These are phyloP conservation scores for Calephelis nemesis DNA, from an alignment of 1,140 invertebrate species.

Conservation along the genomic window DNA sequence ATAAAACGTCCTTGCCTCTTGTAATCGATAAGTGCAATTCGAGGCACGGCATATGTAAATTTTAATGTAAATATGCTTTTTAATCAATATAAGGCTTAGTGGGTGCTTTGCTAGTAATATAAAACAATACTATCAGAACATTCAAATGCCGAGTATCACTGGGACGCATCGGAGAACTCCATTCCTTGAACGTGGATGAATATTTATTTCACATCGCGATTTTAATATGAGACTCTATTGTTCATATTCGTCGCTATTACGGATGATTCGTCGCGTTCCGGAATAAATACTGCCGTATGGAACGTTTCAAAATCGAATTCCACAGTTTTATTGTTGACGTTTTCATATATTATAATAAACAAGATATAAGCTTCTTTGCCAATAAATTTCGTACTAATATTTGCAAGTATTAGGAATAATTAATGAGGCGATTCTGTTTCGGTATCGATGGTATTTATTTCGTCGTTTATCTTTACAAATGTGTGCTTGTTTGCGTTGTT, in stretches of 20 bases:
- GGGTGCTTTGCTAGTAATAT: slow-evolving; percentile 39
- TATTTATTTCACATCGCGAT: slow-evolving; percentile 57
- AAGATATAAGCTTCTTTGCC: slow-evolving; percentile 18
- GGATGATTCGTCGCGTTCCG: slow-evolving; percentile 29
- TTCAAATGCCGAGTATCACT: slow-evolving; percentile 59
- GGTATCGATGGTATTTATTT: not conserved
- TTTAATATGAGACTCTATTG: slow-evolving; percentile 54
- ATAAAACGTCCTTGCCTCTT: slow-evolving; percentile 46
- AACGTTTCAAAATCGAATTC: slow-evolving; percentile 28
- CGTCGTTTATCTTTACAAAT: not conserved
- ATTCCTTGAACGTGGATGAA: slow-evolving; percentile 55
- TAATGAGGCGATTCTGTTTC: not conserved
- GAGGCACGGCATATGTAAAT: slow-evolving; percentile 69
- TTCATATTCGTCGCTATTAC: slow-evolving; percentile 57
- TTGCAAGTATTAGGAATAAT: not conserved
- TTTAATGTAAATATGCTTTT: slow-evolving; percentile 64
- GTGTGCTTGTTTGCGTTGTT: not conserved
- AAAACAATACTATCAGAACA: slow-evolving; percentile 63
- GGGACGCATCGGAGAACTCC: slow-evolving; percentile 43
- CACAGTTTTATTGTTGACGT: slow-evolving; percentile 20
- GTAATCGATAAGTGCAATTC: slow-evolving; percentile 64
- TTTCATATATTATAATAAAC: slow-evolving; percentile 20
- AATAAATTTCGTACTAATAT: not conserved
- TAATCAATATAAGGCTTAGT: slow-evolving; percentile 63
- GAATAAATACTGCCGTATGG: slow-evolving; percentile 26